Conservation (phyloP, 2,888 invertebrate genomes). For the Napeogenes sylphis region DNA sequence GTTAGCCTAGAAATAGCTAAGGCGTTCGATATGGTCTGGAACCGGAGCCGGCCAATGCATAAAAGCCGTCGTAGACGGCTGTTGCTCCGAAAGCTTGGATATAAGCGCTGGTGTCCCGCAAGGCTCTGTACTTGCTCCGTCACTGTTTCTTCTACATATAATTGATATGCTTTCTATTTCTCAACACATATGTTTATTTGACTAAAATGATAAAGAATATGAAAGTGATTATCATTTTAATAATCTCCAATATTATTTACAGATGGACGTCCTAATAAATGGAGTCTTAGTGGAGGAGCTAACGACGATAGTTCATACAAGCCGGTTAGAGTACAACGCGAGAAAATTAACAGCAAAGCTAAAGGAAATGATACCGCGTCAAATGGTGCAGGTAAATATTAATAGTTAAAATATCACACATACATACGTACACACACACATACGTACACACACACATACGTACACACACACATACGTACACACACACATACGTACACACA, state of each 20-base stretch:
- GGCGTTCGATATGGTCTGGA: too few relatives aligned
- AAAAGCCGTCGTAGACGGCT: too few relatives aligned
- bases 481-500: too few relatives aligned
- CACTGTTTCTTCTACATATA: too few relatives aligned
- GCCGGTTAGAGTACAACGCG: constrained; percentile 81
- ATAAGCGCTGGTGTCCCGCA: too few relatives aligned
- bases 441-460: background rate
- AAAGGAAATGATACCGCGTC: constrained; percentile 91
- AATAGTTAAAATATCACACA: background rate
- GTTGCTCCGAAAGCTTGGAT: too few relatives aligned
- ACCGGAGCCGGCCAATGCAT: too few relatives aligned
- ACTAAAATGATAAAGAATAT: background rate
- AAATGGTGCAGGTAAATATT: constrained; percentile 81
- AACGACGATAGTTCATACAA: constrained; percentile 86
- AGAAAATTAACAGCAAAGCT: constrained; percentile 84
- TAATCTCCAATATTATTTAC: constrained; percentile 28
- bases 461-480: too few relatives aligned
- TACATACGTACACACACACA: background rate
- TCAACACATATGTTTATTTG: background rate
- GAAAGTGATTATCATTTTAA: background rate
- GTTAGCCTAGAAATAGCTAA: too few relatives aligned
- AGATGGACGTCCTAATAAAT: constrained; percentile 89
- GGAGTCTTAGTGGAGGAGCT: constrained; percentile 89
- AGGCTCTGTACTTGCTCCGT: too few relatives aligned
- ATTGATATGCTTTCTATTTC: too few relatives aligned